A percentile compares a stretch with the other conserved stretches of the same genome.
phyloP scores from a whole-genome alignment of 2,888 invertebrate genomes.

The Luffia ferchaultella region DNA sequence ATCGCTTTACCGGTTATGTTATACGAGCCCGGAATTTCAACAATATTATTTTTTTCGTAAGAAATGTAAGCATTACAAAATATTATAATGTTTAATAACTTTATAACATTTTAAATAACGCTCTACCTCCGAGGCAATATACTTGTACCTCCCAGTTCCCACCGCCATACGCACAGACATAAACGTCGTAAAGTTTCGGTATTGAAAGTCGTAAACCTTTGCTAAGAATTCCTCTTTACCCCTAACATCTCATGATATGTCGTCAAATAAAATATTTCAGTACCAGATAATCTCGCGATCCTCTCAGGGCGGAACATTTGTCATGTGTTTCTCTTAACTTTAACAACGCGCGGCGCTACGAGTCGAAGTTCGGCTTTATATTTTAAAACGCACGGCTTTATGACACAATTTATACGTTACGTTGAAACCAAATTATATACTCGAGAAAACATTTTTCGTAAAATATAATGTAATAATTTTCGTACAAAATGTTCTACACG shows the following conservation, averaged over 20 bases:
- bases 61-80: no score
- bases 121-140: neutral
- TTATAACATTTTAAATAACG: neutral
- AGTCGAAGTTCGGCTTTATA: neutral
- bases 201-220: constrained; percentile 52
- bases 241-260: constrained; percentile 30
- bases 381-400: neutral
- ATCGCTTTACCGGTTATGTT: no score
- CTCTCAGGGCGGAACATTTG: constrained; percentile 2
- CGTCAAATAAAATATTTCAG: constrained; percentile 31
- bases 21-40: no score
- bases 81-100: constrained; percentile 1
- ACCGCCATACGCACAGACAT: constrained; percentile 9
- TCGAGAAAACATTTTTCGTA: constrained; percentile 6
- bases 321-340: neutral
- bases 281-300: constrained; percentile 18
- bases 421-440: neutral
- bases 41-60: no score
- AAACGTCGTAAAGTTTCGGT: constrained; percentile 45
- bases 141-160: no score
- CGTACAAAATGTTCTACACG: constrained; percentile 8
- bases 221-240: constrained; percentile 47
- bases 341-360: neutral
- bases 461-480: constrained; percentile 49
- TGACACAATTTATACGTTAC: no score